Evolutionary conservation across 2,797 vertebrate species (phyloP).

Genomic region (Spheniscus humboldti): DNA sequence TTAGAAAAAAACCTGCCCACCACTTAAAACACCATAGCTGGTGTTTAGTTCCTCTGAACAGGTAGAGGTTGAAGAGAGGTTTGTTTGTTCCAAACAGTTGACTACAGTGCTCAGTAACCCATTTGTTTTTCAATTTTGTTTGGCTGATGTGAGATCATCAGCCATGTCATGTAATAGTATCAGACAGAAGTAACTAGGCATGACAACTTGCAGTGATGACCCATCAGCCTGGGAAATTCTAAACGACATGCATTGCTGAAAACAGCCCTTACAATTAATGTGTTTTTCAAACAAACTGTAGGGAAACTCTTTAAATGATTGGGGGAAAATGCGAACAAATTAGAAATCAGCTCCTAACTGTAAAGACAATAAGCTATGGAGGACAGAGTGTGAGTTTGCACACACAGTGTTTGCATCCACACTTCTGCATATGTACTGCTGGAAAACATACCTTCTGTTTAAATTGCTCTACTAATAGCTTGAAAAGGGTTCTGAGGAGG

Average conservation of each 20-base stretch:
- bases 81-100: not conserved
- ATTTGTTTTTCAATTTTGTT: not conserved
- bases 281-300: slow-evolving; percentile 2
- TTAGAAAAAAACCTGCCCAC: not conserved
- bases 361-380: not conserved
- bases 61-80: not conserved
- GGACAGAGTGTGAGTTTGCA: not conserved
- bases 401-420: not conserved
- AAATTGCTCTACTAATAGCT: not conserved
- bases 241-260: not conserved
- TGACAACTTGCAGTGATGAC: not conserved
- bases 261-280: not conserved
- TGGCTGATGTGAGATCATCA: not conserved
- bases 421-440: not conserved
- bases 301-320: not conserved
- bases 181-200: not conserved
- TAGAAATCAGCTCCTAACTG: not conserved
- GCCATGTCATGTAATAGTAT: not conserved
- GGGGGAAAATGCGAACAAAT: not conserved
- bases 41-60: not conserved
- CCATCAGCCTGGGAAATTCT: slow-evolving; percentile 16
- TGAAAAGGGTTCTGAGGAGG: not conserved
- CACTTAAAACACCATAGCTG: not conserved
- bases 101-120: not conserved
- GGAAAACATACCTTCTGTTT: not conserved